Base-by-base conservation (phyloP, 2,797 vertebrate genomes). In the Myotis myotis region DNA sequence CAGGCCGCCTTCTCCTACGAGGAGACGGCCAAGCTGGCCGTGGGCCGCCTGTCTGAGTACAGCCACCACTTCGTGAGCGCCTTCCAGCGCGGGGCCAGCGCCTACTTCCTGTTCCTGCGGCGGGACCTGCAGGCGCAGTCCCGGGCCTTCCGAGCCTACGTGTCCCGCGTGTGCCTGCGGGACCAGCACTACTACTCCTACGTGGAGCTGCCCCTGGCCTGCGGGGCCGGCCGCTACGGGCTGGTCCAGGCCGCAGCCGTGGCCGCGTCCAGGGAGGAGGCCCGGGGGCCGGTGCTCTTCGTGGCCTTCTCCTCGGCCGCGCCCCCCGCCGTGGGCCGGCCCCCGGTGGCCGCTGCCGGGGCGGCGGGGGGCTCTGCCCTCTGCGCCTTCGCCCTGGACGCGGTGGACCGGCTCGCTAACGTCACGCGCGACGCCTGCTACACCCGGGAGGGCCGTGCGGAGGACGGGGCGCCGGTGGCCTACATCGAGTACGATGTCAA, bases 401-500 rank as follows among this genome's bases (percentile, higher is more conserved):
- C 99, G 41, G 98, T 99, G 60, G 99, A 99, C 97, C 98, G 55
- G 62, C 98, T 99, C 68, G 99, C 99, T 55, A 99, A 99, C 91
- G 97, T 97, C 95, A 99, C 99, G 1, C 98, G 99, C 86, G 99
- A 99, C 89, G 98, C 99, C 84, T 99, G 99, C 97, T 99, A 99
- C 97, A 99, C 99, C 20, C 98, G 98, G 93, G 98, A 99, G 86
- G 99, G 99, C 10, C 99, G 95, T 47, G 96, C 98, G 0, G 98
- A 99, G n/a, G 98, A 98, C 0, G 99, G 98, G 36, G 33, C 44
- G 0, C 99, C 99, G 95, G 99, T 99, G 2, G 99, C 99, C 0
- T 99, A 99, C 98, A 99, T 99, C 0, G 99, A 99, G 92, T 99
- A 99, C 0, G 99, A 99, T 19, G 99, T 99, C 97, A 99, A 99